Evolutionary conservation across 2,113 vertebrate genomes (phyloP), one percentile per base, ranked within the genome.

Genomic region (Paradoxurus hermaphroditus): DNA sequence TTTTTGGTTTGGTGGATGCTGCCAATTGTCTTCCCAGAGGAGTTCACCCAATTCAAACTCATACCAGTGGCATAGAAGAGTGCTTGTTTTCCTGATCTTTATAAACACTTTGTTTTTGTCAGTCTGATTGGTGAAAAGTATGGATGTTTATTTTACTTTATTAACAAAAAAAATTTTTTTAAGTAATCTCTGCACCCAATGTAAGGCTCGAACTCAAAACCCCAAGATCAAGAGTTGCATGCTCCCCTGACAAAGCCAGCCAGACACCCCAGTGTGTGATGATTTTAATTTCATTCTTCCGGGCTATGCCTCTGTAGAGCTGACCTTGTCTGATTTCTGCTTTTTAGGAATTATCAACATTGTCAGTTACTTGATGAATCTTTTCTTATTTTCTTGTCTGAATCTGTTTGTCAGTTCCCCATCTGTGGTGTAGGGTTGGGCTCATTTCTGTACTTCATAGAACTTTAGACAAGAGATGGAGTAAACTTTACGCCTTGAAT

Each of bases 1-100:
- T 87, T 96, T 97, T 93, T 88, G 89, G 84, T 91, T 86, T 83
- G 82, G 62, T 88, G 21, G 25, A 73, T 86, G 67, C 72, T 97
- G 86, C 97, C 96, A 90, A 65, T 93, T 78, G 19, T 96, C 68
- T 93, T 97, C 91, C 92, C 44, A 59, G 41, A 96, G 86, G 91
- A 90, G 29, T 70, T 94, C 18, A 68, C 77, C 77, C 86, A 73
- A 3, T 92, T 95, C 94, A 91, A 90, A 65, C 49, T 63, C 70
- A 65, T 31, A 59, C 36, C 23, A 11, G 31, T 93, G 89, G 2
- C 77, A 34, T 81, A 93, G 70, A 86, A 67, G 62, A 83, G 44
- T 67, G n/a, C 53, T 96, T 90, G 23, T 82, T 91, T 53, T 44
- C 51, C 49, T 83, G 39, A 49, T 97, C 72, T 85, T 92, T 79